Base-by-base conservation (phyloP, 2,113 vertebrate genomes). In the Varanus komodoensis region DNA sequence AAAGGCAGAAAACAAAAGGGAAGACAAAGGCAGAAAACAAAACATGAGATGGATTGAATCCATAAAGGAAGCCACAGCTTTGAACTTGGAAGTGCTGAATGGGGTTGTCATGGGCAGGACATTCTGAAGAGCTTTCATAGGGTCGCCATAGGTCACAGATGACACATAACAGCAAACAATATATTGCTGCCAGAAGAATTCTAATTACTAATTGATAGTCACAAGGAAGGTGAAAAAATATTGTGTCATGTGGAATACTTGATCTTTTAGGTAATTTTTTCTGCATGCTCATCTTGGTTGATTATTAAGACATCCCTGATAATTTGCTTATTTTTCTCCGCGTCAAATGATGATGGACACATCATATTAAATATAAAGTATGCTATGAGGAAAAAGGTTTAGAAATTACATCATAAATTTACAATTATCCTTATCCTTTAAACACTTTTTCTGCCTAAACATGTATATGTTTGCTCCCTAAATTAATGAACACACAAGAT, bases 281-380 rank as follows among this genome's bases (percentile, higher is more conserved):
- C 25, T 44, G 11, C 23, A 27, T 11, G 77, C 3, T 52, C 23
- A 12, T 52, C 9, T 50, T 27, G 48, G 11, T 11, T 80, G 48
- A 80, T 54, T 81, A 15, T 54, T 54, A 81, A 54, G 5, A 32
- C 29, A 54, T 54, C 27, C 50, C 79, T 32, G 15, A 81, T 11
- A 81, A 81, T 54, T 32, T 29, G 11, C 52, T 81, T 15, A 32
- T 27, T 15, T 8, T 83, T 75, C 67, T 34, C 57, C 57, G 48
- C 50, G 38, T 27, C 34, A 61, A 61, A 61, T 19, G 32, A 8
- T 14, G 38, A 73, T 82, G 67, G 57, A 82, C 80, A 32, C 29
- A 90, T 84, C 82, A 84, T 3, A 57, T 74, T 93, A 88, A 92
- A 88, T 92, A 38, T 54, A 1, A 85, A 0, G 0, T 6, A 19